These are phyloP conservation scores for Drepana falcataria DNA, from an alignment of 2,888 invertebrate species.

Conservation along the genomic window DNA sequence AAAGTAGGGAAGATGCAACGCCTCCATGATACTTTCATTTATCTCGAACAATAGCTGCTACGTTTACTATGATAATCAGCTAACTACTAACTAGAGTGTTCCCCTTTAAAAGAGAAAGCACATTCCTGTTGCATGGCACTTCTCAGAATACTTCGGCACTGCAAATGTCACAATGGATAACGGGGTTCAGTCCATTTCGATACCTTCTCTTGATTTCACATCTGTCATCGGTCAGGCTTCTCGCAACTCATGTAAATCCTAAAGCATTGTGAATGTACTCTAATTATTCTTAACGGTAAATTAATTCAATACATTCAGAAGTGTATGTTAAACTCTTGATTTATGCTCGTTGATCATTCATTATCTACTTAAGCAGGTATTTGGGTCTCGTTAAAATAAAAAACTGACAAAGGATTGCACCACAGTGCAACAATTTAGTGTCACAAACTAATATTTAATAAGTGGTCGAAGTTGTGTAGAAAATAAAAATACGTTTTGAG, in stretches of 20 bases:
- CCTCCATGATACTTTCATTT: slow-evolving; percentile 49
- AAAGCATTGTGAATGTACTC: not conserved
- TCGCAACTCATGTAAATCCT: slow-evolving; percentile 11
- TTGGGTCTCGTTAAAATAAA: slow-evolving; percentile 17
- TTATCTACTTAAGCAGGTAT: slow-evolving; percentile 16
- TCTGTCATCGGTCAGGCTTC: slow-evolving; percentile 28
- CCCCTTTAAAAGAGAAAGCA: slow-evolving; percentile 69
- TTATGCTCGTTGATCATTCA: slow-evolving; percentile 12
- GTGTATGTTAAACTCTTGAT: not conserved
- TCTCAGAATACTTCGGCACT: slow-evolving; percentile 67
- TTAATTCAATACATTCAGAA: slow-evolving; percentile 2
- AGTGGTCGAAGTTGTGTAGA: not conserved
- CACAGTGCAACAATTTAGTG: not conserved
- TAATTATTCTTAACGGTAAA: slow-evolving; percentile 7
- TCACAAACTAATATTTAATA: not conserved
- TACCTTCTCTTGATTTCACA: slow-evolving; percentile 50
- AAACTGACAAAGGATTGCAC: slow-evolving; percentile 14
- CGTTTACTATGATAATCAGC: slow-evolving; percentile 71
- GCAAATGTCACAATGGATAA: slow-evolving; percentile 71
- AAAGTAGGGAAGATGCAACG: slow-evolving; percentile 12
- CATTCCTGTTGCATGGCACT: slow-evolving; percentile 50
- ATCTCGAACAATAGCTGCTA: slow-evolving; percentile 58
- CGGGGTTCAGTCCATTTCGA: slow-evolving; percentile 50
- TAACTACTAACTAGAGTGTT: slow-evolving; percentile 60
- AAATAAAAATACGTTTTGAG: not conserved